A percentile compares a stretch with the other conserved stretches of the same genome.
Conservation (phyloP, 2,797 vertebrate species). For the Sciurus carolinensis region DNA sequence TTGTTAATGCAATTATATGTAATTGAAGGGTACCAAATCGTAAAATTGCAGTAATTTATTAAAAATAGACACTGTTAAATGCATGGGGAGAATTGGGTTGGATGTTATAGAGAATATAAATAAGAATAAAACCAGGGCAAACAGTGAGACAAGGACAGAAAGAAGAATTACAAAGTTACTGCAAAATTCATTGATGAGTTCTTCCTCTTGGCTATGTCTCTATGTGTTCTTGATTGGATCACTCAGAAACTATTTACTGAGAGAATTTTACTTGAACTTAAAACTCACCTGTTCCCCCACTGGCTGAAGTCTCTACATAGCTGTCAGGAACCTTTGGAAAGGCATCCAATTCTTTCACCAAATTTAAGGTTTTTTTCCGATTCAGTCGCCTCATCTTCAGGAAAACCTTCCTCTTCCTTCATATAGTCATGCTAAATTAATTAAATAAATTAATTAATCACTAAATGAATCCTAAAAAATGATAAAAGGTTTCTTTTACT, state of each 20-base stretch:
- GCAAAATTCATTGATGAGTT: background rate
- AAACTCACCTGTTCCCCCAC: conserved; percentile 95
- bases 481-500: conserved; percentile 10
- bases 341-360: conserved; percentile 97
- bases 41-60: background rate
- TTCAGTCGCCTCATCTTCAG: conserved; percentile 96
- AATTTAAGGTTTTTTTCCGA: conserved; percentile 96
- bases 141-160: background rate
- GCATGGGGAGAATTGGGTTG: background rate
- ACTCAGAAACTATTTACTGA: background rate
- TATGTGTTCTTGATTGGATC: background rate
- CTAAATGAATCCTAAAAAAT: conserved; percentile 16
- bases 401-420: conserved; percentile 88
- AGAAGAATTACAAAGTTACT: background rate
- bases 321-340: conserved; percentile 99
- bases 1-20: background rate
- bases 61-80: conserved; percentile 38
- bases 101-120: background rate
- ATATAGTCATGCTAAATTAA: conserved; percentile 89
- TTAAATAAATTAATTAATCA: conserved; percentile 52
- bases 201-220: background rate
- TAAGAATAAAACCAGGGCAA: conserved; percentile 12
- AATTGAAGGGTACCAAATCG: background rate
- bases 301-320: conserved; percentile 97
- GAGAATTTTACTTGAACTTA: background rate